Base-by-base conservation (phyloP, 2,888 invertebrate species). In the Calliphora vomitoria region DNA sequence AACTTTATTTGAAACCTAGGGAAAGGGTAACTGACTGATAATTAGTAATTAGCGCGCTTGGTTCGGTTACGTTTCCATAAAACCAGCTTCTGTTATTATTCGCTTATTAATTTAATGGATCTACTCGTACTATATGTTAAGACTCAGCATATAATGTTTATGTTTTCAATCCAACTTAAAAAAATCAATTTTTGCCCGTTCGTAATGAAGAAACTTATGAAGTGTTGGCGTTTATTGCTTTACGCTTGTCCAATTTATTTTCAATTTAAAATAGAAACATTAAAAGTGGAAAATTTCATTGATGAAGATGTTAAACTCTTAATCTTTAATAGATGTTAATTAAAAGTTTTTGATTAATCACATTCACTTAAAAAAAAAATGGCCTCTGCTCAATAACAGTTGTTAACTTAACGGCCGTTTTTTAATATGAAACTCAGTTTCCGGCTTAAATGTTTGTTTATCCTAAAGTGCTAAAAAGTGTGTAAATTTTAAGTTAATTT, bases 281-380 rank as follows among this genome's bases (percentile, higher is more conserved):
- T 20, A 10, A 55, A 55, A 55, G 10, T 55, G 55, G n/a, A 55
- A 20, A 50, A n/a, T 31, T 58, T 60, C 25, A 60, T 60, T 60
- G 25, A 60, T 60, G 13, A 60, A 60, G 5, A 60, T 31, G 25
- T 60, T 60, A 13, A 31, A 31, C 31, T 31, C 10, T 60, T 60
- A 2, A 15, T 60, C 15, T 4, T 60, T 55, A 20, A 31, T 60
- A 31, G 11, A 60, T 31, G 5, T 15, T 15, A 60, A 60, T 60
- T 31, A 31, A 44, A 60, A 55, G 8, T 18, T 18, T 18, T 55
- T 20, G 55, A 55, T 55, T 55, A 55, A 55, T 55, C 20, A 55
- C 20, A 18, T 20, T 20, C 8, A 55, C 8, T 0, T 25, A 1
- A 47, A 47, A 53, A 53, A 53, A 53, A 55, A 55, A 18, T 20